phyloP scores from a whole-genome alignment of 2,888 invertebrate species.

The Hyles lineata region DNA sequence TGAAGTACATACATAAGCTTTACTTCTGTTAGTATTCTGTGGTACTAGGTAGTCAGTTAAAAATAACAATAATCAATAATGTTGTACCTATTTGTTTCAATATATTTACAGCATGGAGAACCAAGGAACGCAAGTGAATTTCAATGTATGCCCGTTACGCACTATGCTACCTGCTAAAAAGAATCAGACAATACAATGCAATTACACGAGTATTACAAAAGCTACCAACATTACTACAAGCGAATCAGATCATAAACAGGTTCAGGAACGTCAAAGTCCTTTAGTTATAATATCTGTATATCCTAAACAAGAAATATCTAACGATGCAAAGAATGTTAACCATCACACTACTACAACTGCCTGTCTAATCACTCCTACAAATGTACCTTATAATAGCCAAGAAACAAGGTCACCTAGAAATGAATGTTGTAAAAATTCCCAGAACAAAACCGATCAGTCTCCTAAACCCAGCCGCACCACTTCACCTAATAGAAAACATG shows the following conservation, averaged over 20 bases:
- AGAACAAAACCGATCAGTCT: constrained; percentile 8
- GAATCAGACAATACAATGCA: constrained; percentile 58
- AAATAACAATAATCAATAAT: too few species aligned
- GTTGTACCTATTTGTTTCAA: too few species aligned
- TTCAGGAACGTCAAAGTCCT: constrained; percentile 57
- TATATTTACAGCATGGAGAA: constrained; percentile 50
- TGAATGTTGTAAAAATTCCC: neutral
- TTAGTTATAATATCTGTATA: constrained; percentile 76
- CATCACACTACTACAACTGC: constrained; percentile 30
- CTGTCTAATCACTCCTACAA: neutral
- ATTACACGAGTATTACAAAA: constrained; percentile 42
- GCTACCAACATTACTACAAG: constrained; percentile 32
- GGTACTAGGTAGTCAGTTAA: too few species aligned
- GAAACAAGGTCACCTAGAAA: neutral
- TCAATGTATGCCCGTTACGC: constrained; percentile 44
- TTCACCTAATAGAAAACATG: constrained; percentile 30
- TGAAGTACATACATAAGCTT: too few species aligned
- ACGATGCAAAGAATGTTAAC: constrained; percentile 39
- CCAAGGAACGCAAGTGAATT: constrained; percentile 68
- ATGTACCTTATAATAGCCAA: too few species aligned
- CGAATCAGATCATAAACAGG: constrained; percentile 37
- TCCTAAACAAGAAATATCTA: constrained; percentile 56
- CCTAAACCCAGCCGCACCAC: constrained; percentile 31
- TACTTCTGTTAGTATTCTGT: too few species aligned
- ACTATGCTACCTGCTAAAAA: constrained; percentile 36